phyloP scores from a whole-genome alignment of 2,797 vertebrate species.

The Bucorvus abyssinicus region DNA sequence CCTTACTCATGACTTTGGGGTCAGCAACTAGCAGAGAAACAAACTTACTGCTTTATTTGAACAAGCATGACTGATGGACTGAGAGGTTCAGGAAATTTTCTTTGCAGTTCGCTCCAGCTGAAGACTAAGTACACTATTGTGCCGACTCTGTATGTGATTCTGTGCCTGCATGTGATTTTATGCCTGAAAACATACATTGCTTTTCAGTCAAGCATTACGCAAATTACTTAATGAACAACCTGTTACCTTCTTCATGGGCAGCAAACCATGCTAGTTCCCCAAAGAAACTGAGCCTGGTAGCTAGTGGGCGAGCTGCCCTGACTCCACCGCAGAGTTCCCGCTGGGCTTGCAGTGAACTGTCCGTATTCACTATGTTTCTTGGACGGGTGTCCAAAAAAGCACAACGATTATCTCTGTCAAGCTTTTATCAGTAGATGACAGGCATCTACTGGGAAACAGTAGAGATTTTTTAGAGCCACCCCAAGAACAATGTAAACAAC shows the following conservation, averaged over 20 bases:
- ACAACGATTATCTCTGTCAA: not conserved
- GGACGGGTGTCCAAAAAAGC: not conserved
- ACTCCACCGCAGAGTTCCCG: not conserved
- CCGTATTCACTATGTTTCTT: not conserved
- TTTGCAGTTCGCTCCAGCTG: constrained; percentile 33
- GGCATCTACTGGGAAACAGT: not conserved
- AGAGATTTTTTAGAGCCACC: not conserved
- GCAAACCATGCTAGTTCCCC: not conserved
- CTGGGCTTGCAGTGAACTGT: not conserved
- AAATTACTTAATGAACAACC: constrained; percentile 39
- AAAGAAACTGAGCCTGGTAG: not conserved
- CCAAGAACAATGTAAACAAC: not conserved
- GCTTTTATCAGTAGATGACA: not conserved
- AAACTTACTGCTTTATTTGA: constrained; percentile 28
- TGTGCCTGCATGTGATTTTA: not conserved
- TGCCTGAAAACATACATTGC: not conserved
- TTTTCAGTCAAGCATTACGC: constrained; percentile 32
- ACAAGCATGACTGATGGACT: constrained; percentile 33
- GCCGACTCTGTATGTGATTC: not conserved
- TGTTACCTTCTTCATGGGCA: constrained; percentile 12
- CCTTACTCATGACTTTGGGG: constrained; percentile 55
- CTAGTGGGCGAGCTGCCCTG: not conserved
- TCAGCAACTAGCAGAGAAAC: constrained; percentile 29
- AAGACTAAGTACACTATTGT: constrained; percentile 40
- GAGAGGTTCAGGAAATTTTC: constrained; percentile 64